Percentiles rank a stretch among this genome's conserved stretches.
These are phyloP conservation scores for Cotesia glomerata DNA, from an alignment of 1,140 invertebrate genomes.

Conservation along the genomic window DNA sequence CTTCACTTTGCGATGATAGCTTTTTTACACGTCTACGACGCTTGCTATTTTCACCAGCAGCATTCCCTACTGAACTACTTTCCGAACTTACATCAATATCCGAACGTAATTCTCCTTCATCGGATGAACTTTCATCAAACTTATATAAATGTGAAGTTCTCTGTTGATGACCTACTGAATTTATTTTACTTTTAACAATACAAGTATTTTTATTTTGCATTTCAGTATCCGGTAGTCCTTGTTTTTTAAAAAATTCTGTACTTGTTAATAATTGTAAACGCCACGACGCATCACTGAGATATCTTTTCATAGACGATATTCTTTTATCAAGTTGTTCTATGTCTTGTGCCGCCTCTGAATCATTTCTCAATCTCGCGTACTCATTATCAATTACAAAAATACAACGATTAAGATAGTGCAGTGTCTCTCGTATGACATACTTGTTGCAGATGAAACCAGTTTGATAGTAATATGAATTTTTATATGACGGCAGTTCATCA, in stretches of 20 bases:
- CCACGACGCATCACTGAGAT: slow-evolving; percentile 47
- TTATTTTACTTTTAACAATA: slow-evolving; percentile 22
- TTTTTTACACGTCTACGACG: slow-evolving; percentile 36
- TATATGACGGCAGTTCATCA: not conserved
- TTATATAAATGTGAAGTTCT: slow-evolving; percentile 44
- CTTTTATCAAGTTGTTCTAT: slow-evolving; percentile 35
- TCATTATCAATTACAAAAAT: slow-evolving; percentile 31
- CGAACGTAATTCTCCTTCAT: slow-evolving; percentile 42
- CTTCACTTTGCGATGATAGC: slow-evolving; percentile 12
- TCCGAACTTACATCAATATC: slow-evolving; percentile 46
- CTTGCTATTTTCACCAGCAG: slow-evolving; percentile 25
- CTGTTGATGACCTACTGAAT: slow-evolving; percentile 27
- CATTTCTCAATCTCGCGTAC: slow-evolving; percentile 30
- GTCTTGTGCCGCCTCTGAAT: slow-evolving; percentile 24
- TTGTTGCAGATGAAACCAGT: slow-evolving; percentile 51
- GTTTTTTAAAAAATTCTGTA: slow-evolving; percentile 39
- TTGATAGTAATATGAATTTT: slow-evolving; percentile 12
- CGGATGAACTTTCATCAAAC: slow-evolving; percentile 35
- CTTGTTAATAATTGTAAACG: slow-evolving; percentile 48
- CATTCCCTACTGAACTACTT: slow-evolving; percentile 34
- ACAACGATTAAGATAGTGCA: slow-evolving; percentile 42
- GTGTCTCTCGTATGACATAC: slow-evolving; percentile 44
- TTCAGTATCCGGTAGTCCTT: slow-evolving; percentile 18
- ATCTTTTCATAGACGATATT: slow-evolving; percentile 34
- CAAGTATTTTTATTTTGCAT: not conserved